These are phyloP conservation scores for Leptopilina syphax DNA, from an alignment of 2,888 invertebrate genomes.

Conservation along the genomic window DNA sequence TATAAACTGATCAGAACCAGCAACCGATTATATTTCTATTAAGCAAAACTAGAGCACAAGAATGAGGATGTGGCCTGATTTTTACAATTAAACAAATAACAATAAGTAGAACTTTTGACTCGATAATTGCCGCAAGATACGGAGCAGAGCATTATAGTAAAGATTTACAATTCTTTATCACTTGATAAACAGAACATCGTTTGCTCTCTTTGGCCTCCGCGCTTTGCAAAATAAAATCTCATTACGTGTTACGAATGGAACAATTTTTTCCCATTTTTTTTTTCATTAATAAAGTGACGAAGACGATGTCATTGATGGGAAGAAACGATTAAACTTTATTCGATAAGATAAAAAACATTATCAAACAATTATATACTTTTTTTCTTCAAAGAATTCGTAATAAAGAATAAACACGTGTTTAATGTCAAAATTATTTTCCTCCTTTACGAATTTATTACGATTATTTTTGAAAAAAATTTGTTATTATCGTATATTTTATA, in stretches of 20 bases:
- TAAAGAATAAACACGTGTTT: constrained; percentile 1
- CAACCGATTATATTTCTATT: neutral
- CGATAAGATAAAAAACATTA: constrained; percentile 26
- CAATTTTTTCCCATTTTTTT: neutral
- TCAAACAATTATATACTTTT: neutral
- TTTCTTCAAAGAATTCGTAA: neutral
- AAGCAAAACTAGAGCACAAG: neutral
- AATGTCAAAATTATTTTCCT: neutral
- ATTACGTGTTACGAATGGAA: neutral
- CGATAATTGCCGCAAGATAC: neutral
- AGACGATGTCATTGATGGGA: neutral
- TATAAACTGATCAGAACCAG: too few relatives aligned
- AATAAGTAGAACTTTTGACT: neutral
- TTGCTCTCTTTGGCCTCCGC: constrained; percentile 10
- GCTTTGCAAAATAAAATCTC: constrained; percentile 13
- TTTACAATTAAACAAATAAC: constrained; percentile 6
- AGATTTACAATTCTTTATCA: constrained; percentile 27
- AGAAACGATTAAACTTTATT: neutral
- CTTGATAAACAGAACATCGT: neutral
- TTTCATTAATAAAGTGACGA: neutral
- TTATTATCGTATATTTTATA: neutral
- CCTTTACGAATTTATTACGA: neutral
- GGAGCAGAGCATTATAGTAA: neutral
- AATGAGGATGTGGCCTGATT: neutral
- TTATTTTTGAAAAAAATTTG: neutral